These are phyloP conservation scores for Lasioglossum malachurum DNA, from an alignment of 2,888 invertebrate species.

Conservation along the genomic window DNA sequence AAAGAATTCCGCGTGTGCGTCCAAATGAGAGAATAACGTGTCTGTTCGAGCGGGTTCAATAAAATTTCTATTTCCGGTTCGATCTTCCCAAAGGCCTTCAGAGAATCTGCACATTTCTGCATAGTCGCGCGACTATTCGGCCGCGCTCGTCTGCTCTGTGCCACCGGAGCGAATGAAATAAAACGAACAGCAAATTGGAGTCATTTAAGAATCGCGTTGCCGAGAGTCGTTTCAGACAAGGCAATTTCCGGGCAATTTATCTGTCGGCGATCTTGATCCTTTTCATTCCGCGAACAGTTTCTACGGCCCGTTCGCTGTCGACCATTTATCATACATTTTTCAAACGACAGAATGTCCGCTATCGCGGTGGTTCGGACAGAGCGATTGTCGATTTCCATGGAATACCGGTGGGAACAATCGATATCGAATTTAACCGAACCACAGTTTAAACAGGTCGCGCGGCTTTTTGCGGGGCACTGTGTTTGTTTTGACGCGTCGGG, in stretches of 20 bases:
- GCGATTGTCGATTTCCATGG: background rate
- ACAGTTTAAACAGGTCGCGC: background rate
- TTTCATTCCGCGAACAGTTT: background rate
- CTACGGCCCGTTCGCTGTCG: background rate
- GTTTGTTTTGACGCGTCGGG: background rate
- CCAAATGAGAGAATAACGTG: background rate
- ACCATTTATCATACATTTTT: background rate
- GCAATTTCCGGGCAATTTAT: conserved; percentile 2
- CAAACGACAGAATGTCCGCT: background rate
- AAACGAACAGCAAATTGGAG: background rate
- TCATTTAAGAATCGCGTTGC: background rate
- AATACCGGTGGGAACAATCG: background rate
- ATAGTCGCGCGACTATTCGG: background rate
- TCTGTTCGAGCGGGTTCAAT: background rate
- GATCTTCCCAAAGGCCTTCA: background rate
- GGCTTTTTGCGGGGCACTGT: background rate
- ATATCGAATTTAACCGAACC: background rate
- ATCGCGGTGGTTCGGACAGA: too few relatives aligned
- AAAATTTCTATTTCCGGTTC: background rate
- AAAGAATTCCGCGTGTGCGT: background rate
- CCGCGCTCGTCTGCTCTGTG: background rate
- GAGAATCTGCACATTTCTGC: background rate
- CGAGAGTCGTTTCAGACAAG: conserved; percentile 11
- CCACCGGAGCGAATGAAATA: background rate
- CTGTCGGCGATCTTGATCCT: conserved; percentile 1